These are phyloP conservation scores for Maniola hyperantus DNA, from an alignment of 2,888 invertebrate genomes.

Conservation along the genomic window DNA sequence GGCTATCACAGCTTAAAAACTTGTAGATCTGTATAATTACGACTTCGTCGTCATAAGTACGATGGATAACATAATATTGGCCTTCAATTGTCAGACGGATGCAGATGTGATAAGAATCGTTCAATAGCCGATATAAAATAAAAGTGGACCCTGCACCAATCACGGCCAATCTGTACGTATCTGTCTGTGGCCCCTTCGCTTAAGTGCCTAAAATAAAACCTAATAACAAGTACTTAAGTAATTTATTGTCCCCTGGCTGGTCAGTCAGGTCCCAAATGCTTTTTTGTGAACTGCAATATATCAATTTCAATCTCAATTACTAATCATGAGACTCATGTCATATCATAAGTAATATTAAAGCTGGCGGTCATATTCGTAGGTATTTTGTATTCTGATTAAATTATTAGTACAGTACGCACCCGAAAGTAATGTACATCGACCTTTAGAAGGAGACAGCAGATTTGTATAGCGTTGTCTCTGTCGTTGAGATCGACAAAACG, in stretches of 20 bases:
- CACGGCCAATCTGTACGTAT: slow-evolving; percentile 4
- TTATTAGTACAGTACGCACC: too few relatives aligned
- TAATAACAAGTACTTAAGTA: background rate
- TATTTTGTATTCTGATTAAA: too few relatives aligned
- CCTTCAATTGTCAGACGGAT: background rate
- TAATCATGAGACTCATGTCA: too few relatives aligned
- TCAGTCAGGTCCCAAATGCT: background rate
- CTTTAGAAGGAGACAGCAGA: too few relatives aligned
- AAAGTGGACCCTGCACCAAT: slow-evolving; percentile 1
- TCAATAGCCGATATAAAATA: slow-evolving; percentile 4
- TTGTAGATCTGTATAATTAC: background rate
- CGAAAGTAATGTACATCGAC: too few relatives aligned
- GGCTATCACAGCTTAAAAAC: too few relatives aligned
- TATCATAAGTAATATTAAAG: too few relatives aligned
- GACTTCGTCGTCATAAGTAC: background rate
- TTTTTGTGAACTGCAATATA: background rate
- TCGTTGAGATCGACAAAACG: too few relatives aligned
- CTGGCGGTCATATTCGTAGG: too few relatives aligned
- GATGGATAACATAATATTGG: background rate
- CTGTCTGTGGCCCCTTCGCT: background rate
- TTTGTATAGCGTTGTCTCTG: too few relatives aligned
- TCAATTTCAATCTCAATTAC: background rate
- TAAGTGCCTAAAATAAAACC: slow-evolving; percentile 10
- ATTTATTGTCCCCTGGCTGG: background rate
- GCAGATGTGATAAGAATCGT: background rate